phyloP scores from a whole-genome alignment of 2,797 vertebrate species.

The Ibycter americanus region DNA sequence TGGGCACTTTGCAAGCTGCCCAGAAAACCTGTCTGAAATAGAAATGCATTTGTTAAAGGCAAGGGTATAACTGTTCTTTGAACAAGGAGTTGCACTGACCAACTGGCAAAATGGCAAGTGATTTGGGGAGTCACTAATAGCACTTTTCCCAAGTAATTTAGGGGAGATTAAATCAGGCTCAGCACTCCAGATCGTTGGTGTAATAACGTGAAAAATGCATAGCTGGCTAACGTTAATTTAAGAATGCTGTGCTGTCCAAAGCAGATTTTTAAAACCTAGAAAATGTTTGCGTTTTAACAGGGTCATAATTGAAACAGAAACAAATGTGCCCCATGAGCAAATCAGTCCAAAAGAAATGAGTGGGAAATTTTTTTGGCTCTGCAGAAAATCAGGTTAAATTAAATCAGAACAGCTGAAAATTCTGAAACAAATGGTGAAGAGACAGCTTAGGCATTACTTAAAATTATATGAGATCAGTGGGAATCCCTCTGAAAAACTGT shows the following conservation, averaged over 20 bases:
- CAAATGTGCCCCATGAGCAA: neutral
- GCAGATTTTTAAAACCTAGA: neutral
- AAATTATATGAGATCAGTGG: neutral
- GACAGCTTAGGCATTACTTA: neutral
- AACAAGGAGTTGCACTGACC: neutral
- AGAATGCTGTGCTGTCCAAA: neutral
- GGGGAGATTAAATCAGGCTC: neutral
- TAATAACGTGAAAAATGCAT: neutral
- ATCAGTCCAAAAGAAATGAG: neutral
- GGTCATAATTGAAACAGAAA: slow-evolving; percentile 8
- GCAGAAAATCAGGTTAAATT: slow-evolving; percentile 7
- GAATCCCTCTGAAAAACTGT: neutral
- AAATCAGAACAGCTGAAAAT: neutral
- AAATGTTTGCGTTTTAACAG: slow-evolving; percentile 13
- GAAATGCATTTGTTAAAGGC: neutral
- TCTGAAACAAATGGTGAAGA: neutral
- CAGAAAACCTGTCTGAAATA: neutral
- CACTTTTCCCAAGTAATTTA: neutral
- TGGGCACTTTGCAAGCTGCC: neutral
- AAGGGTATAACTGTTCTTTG: neutral
- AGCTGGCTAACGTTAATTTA: neutral
- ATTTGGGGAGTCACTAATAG: neutral
- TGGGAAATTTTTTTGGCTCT: neutral
- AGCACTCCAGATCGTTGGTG: neutral
- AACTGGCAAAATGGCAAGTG: neutral